A percentile compares a stretch with the other conserved stretches of the same genome.
Conservation (phyloP, 2,113 vertebrate genomes). For the Sturnira hondurensis region DNA sequence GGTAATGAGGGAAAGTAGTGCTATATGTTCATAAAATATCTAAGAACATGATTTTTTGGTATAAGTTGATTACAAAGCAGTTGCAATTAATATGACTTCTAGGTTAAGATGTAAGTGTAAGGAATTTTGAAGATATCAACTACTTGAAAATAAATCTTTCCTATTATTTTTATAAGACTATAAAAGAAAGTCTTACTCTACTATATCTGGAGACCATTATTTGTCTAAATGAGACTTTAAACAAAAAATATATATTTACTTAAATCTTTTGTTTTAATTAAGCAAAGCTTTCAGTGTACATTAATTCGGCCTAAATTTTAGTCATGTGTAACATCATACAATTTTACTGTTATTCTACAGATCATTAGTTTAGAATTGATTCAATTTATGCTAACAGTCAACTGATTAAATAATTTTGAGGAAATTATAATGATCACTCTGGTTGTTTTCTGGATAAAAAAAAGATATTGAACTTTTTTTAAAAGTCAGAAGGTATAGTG, state of each 20-base stretch:
- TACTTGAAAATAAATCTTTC: background rate
- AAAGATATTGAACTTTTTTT: background rate
- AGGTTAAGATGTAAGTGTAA: background rate
- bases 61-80: background rate
- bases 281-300: background rate
- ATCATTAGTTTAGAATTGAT: conserved; percentile 23
- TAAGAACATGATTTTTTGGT: background rate
- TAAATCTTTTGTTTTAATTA: conserved; percentile 40
- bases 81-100: conserved; percentile 20
- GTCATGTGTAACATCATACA: background rate
- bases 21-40: background rate
- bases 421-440: conserved; percentile 16
- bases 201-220: background rate
- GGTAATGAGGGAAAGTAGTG: background rate
- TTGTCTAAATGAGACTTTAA: background rate
- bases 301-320: conserved; percentile 32
- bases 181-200: background rate
- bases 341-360: conserved; percentile 34
- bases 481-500: background rate
- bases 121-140: background rate
- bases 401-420: conserved; percentile 37
- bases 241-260: background rate
- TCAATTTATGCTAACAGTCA: conserved; percentile 27
- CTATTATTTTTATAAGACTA: background rate
- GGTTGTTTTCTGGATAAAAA: background rate